Conservation (phyloP, 2,888 invertebrate species). For the Leptothorax acervorum region DNA sequence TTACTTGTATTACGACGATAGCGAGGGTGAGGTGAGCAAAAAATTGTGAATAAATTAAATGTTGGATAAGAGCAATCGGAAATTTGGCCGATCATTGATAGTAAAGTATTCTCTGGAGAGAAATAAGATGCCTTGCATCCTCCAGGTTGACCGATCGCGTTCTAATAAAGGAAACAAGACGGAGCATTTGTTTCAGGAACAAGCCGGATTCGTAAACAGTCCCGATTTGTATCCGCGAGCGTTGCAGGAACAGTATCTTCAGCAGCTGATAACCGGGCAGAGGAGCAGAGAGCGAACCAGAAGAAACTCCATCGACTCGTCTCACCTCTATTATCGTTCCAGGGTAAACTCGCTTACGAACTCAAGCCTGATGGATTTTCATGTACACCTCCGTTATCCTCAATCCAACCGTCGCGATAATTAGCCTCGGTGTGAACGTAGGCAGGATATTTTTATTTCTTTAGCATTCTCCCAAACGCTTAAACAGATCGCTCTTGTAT, state of each 20-base stretch:
- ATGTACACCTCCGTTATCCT: slow-evolving; percentile 48
- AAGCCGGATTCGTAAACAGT: slow-evolving; percentile 78
- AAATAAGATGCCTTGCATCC: background rate
- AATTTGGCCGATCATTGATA: background rate
- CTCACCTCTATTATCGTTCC: slow-evolving; percentile 82
- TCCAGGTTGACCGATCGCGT: slow-evolving; percentile 2
- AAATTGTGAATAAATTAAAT: background rate
- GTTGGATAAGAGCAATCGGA: background rate
- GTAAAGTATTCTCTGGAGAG: background rate
- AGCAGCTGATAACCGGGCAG: slow-evolving; percentile 63
- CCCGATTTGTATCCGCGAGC: slow-evolving; percentile 80
- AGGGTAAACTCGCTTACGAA: slow-evolving; percentile 80
- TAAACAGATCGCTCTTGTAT: slow-evolving; percentile 9
- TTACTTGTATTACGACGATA: slow-evolving; percentile 81
- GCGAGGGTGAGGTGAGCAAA: slow-evolving; percentile 82
- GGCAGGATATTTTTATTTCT: slow-evolving; percentile 59
- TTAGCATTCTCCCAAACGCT: slow-evolving; percentile 35
- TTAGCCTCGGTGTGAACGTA: slow-evolving; percentile 83
- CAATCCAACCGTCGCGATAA: slow-evolving; percentile 27
- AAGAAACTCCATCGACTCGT: slow-evolving; percentile 81
- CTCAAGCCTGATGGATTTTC: slow-evolving; percentile 52
- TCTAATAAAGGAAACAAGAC: slow-evolving; percentile 55
- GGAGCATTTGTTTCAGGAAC: slow-evolving; percentile 82
- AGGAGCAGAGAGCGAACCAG: slow-evolving; percentile 75
- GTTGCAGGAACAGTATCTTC: slow-evolving; percentile 74